phyloP scores from a whole-genome alignment of 2,888 invertebrate genomes.

The Drosophila eohydei region DNA sequence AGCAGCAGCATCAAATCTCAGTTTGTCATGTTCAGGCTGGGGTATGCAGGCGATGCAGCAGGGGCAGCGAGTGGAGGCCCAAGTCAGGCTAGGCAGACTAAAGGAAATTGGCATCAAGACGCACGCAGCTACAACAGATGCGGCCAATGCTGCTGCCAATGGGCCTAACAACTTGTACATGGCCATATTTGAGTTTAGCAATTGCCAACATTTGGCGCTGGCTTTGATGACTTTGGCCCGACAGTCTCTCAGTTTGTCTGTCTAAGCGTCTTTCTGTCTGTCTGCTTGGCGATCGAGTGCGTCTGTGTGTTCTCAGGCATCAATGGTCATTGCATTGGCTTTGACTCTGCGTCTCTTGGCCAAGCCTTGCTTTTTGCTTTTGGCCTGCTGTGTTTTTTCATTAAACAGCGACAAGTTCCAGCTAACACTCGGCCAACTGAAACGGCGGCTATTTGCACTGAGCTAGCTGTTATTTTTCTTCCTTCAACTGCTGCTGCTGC shows the following conservation, averaged over 20 bases:
- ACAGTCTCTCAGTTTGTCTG: slow-evolving; percentile 23
- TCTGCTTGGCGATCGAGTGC: slow-evolving; percentile 37
- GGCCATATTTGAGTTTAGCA: slow-evolving; percentile 69
- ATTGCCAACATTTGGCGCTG: slow-evolving; percentile 75
- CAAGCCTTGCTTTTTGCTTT: slow-evolving; percentile 49
- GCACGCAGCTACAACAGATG: slow-evolving; percentile 41
- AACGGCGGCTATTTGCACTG: slow-evolving; percentile 45
- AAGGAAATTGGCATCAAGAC: slow-evolving; percentile 64
- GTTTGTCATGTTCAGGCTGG: slow-evolving; percentile 24
- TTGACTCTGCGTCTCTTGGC: slow-evolving; percentile 52
- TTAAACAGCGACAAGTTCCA: slow-evolving; percentile 54
- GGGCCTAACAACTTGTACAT: slow-evolving; percentile 50
- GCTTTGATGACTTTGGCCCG: slow-evolving; percentile 68
- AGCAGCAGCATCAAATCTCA: slow-evolving; percentile 30
- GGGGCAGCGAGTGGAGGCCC: background rate
- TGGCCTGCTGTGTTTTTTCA: slow-evolving; percentile 56
- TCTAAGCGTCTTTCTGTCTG: slow-evolving; percentile 19
- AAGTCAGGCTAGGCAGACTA: slow-evolving; percentile 30
- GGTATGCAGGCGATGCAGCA: background rate
- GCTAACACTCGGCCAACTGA: slow-evolving; percentile 52
- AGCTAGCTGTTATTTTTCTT: slow-evolving; percentile 23
- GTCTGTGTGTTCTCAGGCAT: slow-evolving; percentile 74
- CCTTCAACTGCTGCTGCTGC: slow-evolving; percentile 13
- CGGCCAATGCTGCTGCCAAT: slow-evolving; percentile 26
- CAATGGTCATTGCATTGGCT: slow-evolving; percentile 60